A percentile compares a stretch with the other conserved stretches of the same genome.
Evolutionary conservation across 2,113 vertebrate species (phyloP).

Genomic region (Bufo gargarizans): DNA sequence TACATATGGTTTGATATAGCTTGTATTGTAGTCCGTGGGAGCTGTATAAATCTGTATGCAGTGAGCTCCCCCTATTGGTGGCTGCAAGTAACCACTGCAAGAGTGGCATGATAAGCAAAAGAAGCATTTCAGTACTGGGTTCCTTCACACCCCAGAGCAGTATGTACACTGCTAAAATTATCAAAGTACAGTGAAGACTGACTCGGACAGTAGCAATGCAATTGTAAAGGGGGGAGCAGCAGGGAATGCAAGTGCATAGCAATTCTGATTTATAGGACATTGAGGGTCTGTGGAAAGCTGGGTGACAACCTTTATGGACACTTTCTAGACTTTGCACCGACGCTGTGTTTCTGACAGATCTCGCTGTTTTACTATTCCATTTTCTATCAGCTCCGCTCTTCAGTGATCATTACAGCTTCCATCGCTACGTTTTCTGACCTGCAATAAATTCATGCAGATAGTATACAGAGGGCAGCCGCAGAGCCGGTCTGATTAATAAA

Average conservation of each 20-base stretch:
- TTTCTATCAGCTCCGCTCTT: background rate
- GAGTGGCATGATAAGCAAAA: too few relatives aligned
- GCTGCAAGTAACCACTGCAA: too few relatives aligned
- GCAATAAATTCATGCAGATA: slow-evolving; percentile 41
- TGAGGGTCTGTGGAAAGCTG: background rate
- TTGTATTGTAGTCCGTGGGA: too few relatives aligned
- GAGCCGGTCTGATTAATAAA: background rate
- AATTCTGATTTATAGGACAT: background rate
- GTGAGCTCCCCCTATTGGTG: too few relatives aligned
- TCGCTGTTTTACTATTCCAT: background rate
- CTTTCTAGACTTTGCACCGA: background rate
- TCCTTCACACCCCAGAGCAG: too few relatives aligned
- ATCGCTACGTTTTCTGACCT: background rate
- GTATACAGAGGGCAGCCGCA: background rate
- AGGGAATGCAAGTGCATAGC: background rate
- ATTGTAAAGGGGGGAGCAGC: background rate
- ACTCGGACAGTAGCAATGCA: background rate
- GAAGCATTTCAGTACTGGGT: too few relatives aligned
- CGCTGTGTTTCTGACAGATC: background rate
- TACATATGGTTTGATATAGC: too few relatives aligned
- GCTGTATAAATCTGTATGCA: too few relatives aligned
- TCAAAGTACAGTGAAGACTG: background rate
- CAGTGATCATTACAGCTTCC: background rate
- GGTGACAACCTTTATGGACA: background rate
- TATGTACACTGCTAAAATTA: background rate